phyloP scores from a whole-genome alignment of 1,140 invertebrate genomes.

The Pomacea maculata region DNA sequence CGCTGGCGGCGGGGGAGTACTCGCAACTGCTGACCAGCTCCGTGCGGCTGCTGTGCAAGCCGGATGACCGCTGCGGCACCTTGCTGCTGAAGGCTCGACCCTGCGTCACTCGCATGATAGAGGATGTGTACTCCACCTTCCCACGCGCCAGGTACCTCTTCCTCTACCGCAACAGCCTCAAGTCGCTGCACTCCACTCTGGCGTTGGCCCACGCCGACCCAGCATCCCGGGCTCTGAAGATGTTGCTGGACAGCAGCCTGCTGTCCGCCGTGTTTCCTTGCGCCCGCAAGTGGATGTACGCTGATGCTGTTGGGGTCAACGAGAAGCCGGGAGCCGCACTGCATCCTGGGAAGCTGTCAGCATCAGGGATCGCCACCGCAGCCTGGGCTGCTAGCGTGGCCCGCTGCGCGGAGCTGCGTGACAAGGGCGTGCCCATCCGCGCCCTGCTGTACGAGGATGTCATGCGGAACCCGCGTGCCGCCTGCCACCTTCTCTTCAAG shows the following conservation, averaged over 20 bases:
- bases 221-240: constrained; percentile 39
- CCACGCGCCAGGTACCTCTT: constrained; percentile 54
- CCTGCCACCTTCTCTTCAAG: constrained; percentile 46
- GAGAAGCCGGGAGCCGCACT: constrained; percentile 38
- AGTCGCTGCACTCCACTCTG: constrained; percentile 52
- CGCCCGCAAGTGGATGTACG: constrained; percentile 45
- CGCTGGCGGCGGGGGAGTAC: constrained; percentile 48
- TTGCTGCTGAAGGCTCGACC: constrained; percentile 54
- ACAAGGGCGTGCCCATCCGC: constrained; percentile 49
- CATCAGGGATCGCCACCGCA: constrained; percentile 47
- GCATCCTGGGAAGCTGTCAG: constrained; percentile 31
- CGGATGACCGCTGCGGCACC: constrained; percentile 50
- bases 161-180: constrained; percentile 58
- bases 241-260: constrained; percentile 50
- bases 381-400: constrained; percentile 54
- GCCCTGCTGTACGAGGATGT: constrained; percentile 56
- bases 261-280: constrained; percentile 53
- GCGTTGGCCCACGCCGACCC: constrained; percentile 43
- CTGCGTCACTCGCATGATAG: constrained; percentile 45
- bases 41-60: constrained; percentile 57
- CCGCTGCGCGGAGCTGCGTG: constrained; percentile 40
- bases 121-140: constrained; percentile 46
- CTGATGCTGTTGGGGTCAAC: constrained; percentile 44
- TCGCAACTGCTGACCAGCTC: constrained; percentile 53
- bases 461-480: constrained; percentile 51